A percentile compares a stretch with the other conserved stretches of the same genome.
Evolutionary conservation across 2,797 vertebrate genomes (phyloP).

Genomic region (Adrianichthys oophorus): DNA sequence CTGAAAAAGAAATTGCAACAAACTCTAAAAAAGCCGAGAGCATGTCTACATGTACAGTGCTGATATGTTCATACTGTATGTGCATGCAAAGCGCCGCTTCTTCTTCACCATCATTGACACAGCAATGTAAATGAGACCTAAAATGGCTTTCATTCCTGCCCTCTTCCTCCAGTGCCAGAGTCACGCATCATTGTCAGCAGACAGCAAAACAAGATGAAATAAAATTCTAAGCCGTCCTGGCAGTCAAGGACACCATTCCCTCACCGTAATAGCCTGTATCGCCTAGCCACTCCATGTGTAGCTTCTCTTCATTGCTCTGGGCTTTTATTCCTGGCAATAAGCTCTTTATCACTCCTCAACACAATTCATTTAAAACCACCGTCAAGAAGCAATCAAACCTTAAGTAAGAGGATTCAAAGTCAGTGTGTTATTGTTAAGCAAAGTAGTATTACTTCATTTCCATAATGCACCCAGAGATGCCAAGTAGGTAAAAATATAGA

Average conservation of each 20-base stretch:
- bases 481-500: constrained; percentile 75
- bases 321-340: constrained; percentile 88
- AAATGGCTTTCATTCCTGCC: constrained; percentile 76
- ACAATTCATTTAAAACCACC: constrained; percentile 89
- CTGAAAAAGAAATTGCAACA: constrained; percentile 8
- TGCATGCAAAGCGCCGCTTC: constrained; percentile 25
- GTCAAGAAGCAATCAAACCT: constrained; percentile 88
- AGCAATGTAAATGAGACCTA: constrained; percentile 77
- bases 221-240: constrained; percentile 85
- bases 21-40: constrained; percentile 28
- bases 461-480: constrained; percentile 80
- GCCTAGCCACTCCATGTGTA: constrained; percentile 84
- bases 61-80: constrained; percentile 10
- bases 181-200: constrained; percentile 84
- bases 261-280: constrained; percentile 86
- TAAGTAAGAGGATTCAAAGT: constrained; percentile 90
- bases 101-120: constrained; percentile 54
- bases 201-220: constrained; percentile 87
- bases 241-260: constrained; percentile 87
- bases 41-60: constrained; percentile 24
- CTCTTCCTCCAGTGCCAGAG: constrained; percentile 77
- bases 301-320: constrained; percentile 85
- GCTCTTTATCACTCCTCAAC: constrained; percentile 88
- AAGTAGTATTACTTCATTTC: constrained; percentile 83
- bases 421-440: constrained; percentile 87